phyloP scores from a whole-genome alignment of 2,797 vertebrate species.

The Nasua narica region DNA sequence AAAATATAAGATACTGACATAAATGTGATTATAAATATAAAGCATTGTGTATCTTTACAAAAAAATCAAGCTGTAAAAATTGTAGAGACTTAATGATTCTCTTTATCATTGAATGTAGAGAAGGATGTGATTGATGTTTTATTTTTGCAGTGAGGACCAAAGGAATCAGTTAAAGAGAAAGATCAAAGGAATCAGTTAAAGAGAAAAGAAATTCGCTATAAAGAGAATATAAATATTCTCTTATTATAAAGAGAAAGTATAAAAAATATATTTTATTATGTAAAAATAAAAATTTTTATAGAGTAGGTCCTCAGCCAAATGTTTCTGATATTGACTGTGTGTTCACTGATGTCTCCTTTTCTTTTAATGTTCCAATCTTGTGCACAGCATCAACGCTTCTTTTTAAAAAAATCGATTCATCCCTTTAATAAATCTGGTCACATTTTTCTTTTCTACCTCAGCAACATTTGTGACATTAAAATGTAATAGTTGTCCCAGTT shows the following conservation, averaged over 20 bases:
- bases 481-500: neutral
- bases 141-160: neutral
- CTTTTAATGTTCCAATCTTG: neutral
- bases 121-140: neutral
- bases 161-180: neutral
- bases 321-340: neutral
- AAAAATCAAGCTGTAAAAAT: neutral
- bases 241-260: too few relatives aligned
- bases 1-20: neutral
- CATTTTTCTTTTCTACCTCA: neutral
- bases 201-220: too few relatives aligned
- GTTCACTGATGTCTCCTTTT: neutral
- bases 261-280: too few relatives aligned
- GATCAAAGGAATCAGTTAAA: too few relatives aligned
- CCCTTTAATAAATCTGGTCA: neutral
- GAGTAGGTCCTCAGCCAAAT: neutral
- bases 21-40: neutral
- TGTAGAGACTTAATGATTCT: neutral
- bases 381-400: neutral
- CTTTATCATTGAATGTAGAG: neutral
- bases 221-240: too few relatives aligned
- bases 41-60: neutral
- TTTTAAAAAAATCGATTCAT: neutral
- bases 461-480: neutral
- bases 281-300: neutral